A percentile compares a stretch with the other conserved stretches of the same genome.
Evolutionary conservation across 1,140 invertebrate species (phyloP).

Genomic region (Listronotus oregonensis): DNA sequence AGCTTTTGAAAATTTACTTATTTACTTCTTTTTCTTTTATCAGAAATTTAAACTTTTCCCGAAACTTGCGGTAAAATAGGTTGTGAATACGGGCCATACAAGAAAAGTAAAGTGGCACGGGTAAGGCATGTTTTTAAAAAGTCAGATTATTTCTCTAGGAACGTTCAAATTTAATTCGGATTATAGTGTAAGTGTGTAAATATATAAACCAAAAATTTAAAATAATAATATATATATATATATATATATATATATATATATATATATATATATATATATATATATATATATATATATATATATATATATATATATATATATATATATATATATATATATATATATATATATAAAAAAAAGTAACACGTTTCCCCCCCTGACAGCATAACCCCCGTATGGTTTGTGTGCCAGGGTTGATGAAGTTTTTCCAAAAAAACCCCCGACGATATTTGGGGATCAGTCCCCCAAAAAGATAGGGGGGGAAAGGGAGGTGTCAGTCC

Average conservation of each 20-base stretch:
- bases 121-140: slow-evolving; percentile 49
- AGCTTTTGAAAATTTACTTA: slow-evolving; percentile 19
- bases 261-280: too few species aligned
- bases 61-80: slow-evolving; percentile 60
- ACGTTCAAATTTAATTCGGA: not conserved
- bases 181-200: too few species aligned
- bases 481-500: slow-evolving; percentile 11
- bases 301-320: too few species aligned
- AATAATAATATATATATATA: too few species aligned
- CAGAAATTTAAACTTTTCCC: slow-evolving; percentile 54
- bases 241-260: too few species aligned
- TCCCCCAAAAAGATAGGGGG: not conserved
- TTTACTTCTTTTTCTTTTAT: slow-evolving; percentile 42
- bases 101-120: slow-evolving; percentile 61
- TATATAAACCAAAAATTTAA: not conserved
- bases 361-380: slow-evolving; percentile 18
- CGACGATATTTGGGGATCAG: slow-evolving; percentile 13
- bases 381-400: slow-evolving; percentile 7
- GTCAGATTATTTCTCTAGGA: slow-evolving; percentile 17
- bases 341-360: slow-evolving; percentile 2
- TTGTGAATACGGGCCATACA: slow-evolving; percentile 59
- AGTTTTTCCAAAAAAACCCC: slow-evolving; percentile 3
- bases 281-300: too few species aligned
- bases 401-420: slow-evolving; percentile 20
- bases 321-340: too few species aligned